Evolutionary conservation across 2,113 vertebrate species (phyloP).

Genomic region (Malurus elegans): DNA sequence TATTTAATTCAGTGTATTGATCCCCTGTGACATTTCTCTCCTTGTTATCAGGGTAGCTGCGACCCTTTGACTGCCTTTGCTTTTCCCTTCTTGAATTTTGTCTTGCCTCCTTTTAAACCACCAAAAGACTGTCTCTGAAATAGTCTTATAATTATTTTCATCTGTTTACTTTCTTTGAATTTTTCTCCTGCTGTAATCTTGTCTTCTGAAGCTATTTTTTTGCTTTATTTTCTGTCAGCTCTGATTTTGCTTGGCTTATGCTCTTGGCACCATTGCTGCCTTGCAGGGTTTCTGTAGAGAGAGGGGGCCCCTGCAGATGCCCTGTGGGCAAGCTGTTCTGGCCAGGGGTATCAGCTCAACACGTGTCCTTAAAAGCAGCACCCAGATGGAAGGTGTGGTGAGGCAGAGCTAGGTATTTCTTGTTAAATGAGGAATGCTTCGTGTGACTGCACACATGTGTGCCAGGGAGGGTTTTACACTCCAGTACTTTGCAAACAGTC

Average conservation of each 20-base stretch:
- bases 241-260: not conserved
- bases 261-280: not conserved
- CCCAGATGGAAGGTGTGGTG: not conserved
- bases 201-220: not conserved
- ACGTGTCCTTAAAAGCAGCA: not conserved
- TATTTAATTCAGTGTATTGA: not conserved
- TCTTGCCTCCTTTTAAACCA: slow-evolving; percentile 1
- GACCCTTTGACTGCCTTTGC: not conserved
- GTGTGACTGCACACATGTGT: rapidly evolving
- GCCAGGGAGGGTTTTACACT: not conserved
- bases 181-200: not conserved
- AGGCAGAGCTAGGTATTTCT: not conserved
- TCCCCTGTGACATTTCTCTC: not conserved
- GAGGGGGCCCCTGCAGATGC: not conserved
- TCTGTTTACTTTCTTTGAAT: not conserved
- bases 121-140: slow-evolving; percentile 7
- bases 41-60: not conserved
- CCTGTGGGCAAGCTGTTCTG: not conserved
- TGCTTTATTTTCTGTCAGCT: not conserved
- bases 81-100: not conserved
- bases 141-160: not conserved
- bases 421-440: not conserved
- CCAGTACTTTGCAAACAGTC: not conserved
- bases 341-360: not conserved
- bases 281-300: not conserved